These are phyloP conservation scores for Stigmatopora argus DNA, from an alignment of 2,113 vertebrate genomes.

Conservation along the genomic window DNA sequence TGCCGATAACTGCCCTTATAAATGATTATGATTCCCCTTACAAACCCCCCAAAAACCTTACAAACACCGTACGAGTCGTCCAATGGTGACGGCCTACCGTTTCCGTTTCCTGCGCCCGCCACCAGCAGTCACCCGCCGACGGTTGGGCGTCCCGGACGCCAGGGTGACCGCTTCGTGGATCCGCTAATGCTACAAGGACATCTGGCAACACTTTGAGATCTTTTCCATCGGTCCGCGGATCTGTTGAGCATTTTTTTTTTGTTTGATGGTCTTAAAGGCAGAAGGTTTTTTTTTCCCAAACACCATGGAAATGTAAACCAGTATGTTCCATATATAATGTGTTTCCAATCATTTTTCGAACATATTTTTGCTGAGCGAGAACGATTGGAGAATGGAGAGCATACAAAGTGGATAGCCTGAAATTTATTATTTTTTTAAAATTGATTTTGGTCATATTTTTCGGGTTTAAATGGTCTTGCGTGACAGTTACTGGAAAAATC, in stretches of 20 bases:
- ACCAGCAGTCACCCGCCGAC: conserved; percentile 40
- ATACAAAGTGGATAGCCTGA: too few relatives aligned
- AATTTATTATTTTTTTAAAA: too few relatives aligned
- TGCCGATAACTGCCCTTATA: too few relatives aligned
- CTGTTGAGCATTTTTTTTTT: conserved; percentile 38
- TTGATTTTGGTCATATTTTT: too few relatives aligned
- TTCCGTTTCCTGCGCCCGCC: conserved; percentile 18
- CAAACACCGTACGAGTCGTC: too few relatives aligned
- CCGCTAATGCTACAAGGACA: conserved; percentile 52
- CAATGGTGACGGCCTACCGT: too few relatives aligned
- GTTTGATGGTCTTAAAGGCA: conserved; percentile 27
- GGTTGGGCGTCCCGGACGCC: conserved; percentile 2
- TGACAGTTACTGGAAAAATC: too few relatives aligned
- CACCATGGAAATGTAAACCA: conserved; percentile 34
- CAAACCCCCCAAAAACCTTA: too few relatives aligned
- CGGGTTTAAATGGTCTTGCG: too few relatives aligned
- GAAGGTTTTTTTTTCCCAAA: conserved; percentile 18
- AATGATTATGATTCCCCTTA: too few relatives aligned
- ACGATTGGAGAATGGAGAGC: too few relatives aligned
- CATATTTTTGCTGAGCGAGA: neutral
- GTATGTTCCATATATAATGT: conserved; percentile 17
- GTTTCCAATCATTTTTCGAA: conserved; percentile 28
- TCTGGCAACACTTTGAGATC: conserved; percentile 61
- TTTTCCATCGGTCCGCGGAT: conserved; percentile 56
- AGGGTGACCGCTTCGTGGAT: conserved; percentile 9